phyloP scores from a whole-genome alignment of 2,888 invertebrate genomes.

The Dicranocentrus wangi region DNA sequence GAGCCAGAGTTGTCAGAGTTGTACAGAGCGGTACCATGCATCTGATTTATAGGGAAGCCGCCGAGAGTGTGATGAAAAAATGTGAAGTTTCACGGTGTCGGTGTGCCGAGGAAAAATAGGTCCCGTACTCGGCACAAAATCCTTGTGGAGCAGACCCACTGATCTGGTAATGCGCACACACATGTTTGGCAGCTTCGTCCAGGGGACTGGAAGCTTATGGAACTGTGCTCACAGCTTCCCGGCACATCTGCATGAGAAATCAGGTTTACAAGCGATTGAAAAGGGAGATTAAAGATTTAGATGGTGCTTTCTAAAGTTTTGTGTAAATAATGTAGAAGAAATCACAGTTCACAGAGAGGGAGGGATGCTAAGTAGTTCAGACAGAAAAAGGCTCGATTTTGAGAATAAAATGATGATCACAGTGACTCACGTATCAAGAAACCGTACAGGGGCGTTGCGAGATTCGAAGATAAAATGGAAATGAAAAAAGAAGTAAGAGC shows the following conservation, averaged over 20 bases:
- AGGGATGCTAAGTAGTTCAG: background rate
- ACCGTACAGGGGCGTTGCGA: background rate
- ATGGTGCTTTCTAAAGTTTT: background rate
- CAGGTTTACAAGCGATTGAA: background rate
- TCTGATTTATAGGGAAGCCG: slow-evolving; percentile 25
- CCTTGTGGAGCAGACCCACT: slow-evolving; percentile 60
- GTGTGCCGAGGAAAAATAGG: slow-evolving; percentile 34
- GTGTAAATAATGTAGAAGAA: background rate
- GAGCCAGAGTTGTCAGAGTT: no score
- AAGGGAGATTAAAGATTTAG: background rate
- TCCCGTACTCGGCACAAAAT: slow-evolving; percentile 45
- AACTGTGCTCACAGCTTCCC: slow-evolving; percentile 40
- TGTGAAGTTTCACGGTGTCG: background rate
- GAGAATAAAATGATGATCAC: background rate
- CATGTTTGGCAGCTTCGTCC: slow-evolving; percentile 56
- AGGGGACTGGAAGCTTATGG: slow-evolving; percentile 45
- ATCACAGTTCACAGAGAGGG: background rate
- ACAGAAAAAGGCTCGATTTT: background rate
- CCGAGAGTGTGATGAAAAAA: background rate
- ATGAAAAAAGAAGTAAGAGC: no score
- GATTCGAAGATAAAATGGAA: no score
- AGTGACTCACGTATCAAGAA: slow-evolving; percentile 27
- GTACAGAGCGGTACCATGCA: no score
- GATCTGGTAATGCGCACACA: slow-evolving; percentile 43
- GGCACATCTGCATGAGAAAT: slow-evolving; percentile 29